These are phyloP conservation scores for Hystrix brachyura DNA, from an alignment of 2,113 vertebrate genomes.

Conservation along the genomic window DNA sequence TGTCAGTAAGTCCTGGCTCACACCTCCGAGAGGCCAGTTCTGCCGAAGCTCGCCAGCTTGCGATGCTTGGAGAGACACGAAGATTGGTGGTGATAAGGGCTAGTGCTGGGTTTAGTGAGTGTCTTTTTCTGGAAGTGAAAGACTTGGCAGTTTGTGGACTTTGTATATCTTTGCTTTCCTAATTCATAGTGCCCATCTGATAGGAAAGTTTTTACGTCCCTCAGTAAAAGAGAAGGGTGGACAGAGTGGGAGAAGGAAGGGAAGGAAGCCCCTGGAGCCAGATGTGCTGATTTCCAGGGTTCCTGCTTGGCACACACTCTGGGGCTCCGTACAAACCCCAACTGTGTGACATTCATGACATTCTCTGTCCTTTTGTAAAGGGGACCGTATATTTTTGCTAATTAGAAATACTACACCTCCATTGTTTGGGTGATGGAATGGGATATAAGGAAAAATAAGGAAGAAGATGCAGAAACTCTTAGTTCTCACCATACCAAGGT, in stretches of 20 bases:
- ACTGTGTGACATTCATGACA: too few relatives aligned
- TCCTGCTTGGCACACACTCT: fast-evolving
- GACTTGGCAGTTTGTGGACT: neutral
- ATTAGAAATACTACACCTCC: neutral
- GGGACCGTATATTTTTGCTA: neutral
- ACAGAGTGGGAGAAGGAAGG: neutral
- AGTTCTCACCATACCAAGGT: neutral
- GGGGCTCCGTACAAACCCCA: neutral
- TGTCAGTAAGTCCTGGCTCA: fast-evolving
- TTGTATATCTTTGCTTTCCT: neutral
- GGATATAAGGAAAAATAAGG: neutral
- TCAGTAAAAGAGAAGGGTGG: neutral
- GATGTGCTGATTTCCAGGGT: fast-evolving
- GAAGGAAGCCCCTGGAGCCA: too few relatives aligned
- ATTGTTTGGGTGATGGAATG: fast-evolving
- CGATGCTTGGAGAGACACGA: fast-evolving
- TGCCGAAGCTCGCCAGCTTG: neutral
- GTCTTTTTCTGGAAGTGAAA: fast-evolving
- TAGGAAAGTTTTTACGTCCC: neutral
- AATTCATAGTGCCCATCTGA: neutral
- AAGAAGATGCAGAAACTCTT: neutral
- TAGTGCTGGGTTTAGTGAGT: neutral
- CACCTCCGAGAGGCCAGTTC: neutral
- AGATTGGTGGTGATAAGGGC: fast-evolving
- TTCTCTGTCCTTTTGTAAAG: neutral